A percentile compares a stretch with the other conserved stretches of the same genome.
Evolutionary conservation across 2,888 invertebrate species (phyloP).

Genomic region (Ommatoiulus sabulosus): DNA sequence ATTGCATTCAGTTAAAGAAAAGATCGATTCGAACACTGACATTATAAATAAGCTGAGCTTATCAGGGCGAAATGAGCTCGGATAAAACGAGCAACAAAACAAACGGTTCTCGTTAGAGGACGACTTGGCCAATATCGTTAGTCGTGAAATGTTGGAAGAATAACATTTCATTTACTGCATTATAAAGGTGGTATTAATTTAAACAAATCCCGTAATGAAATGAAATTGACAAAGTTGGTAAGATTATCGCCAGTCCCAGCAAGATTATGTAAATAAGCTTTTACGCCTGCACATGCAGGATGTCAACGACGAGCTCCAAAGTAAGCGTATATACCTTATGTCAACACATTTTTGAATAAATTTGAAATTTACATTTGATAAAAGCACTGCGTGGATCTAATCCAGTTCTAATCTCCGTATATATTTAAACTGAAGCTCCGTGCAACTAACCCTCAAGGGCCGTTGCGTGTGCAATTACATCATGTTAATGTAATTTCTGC

Average conservation of each 20-base stretch:
- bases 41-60: constrained; percentile 32
- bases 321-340: no score
- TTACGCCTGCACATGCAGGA: no score
- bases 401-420: not conserved
- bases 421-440: not conserved
- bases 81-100: not conserved
- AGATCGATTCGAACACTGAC: constrained; percentile 25
- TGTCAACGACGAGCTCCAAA: no score
- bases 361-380: no score
- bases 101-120: not conserved
- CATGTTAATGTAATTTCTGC: constrained; percentile 10
- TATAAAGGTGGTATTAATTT: no score
- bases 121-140: not conserved
- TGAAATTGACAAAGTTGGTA: no score
- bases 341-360: no score
- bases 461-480: not conserved
- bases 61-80: constrained; percentile 32
- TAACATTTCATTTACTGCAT: no score
- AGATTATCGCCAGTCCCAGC: no score
- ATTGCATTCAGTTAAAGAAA: constrained; percentile 36
- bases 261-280: no score
- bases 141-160: not conserved
- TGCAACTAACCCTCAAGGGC: not conserved
- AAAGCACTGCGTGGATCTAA: no score
- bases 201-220: no score